A percentile compares a stretch with the other conserved stretches of the same genome.
These are phyloP conservation scores for Gnathonemus echidnorhynchus DNA, from an alignment of 2,113 vertebrate species.

Conservation along the genomic window DNA sequence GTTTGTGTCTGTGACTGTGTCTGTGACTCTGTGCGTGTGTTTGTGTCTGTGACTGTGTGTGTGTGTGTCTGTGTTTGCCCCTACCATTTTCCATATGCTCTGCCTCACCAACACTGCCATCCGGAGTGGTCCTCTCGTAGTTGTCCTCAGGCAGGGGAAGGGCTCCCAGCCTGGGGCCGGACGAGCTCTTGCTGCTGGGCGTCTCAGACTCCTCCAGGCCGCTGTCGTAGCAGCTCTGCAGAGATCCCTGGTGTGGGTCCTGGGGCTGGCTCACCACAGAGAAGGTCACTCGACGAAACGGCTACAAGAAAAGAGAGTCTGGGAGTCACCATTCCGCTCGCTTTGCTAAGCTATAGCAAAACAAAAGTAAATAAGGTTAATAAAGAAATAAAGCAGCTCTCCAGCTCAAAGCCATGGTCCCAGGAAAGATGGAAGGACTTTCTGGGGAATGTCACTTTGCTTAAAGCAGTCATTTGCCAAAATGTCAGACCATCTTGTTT, in stretches of 20 bases:
- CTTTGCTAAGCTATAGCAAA: not conserved
- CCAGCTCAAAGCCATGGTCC: not conserved
- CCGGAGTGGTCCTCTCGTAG: slow-evolving; percentile 99
- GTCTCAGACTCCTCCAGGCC: slow-evolving; percentile 99
- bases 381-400: not conserved
- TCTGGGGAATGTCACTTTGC: not conserved
- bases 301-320: slow-evolving; percentile 98
- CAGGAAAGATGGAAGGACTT: not conserved
- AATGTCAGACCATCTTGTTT: not conserved
- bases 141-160: slow-evolving; percentile 99
- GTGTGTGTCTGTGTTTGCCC: slow-evolving; percentile 76
- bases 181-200: slow-evolving; percentile 99
- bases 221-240: slow-evolving; percentile 99
- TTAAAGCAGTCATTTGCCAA: not conserved
- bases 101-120: slow-evolving; percentile 99
- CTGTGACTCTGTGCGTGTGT: not conserved
- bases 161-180: slow-evolving; percentile 96
- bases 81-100: slow-evolving; percentile 99
- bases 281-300: slow-evolving; percentile 99
- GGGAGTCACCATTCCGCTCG: slow-evolving; percentile 71
- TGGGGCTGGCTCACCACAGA: slow-evolving; percentile 99
- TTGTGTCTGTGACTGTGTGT: not conserved
- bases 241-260: slow-evolving; percentile 99
- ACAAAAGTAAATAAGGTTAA: not conserved
- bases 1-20: not conserved